A percentile compares a stretch with the other conserved stretches of the same genome.
Conservation (phyloP, 2,113 vertebrate genomes). For the Malaclemys terrapin region DNA sequence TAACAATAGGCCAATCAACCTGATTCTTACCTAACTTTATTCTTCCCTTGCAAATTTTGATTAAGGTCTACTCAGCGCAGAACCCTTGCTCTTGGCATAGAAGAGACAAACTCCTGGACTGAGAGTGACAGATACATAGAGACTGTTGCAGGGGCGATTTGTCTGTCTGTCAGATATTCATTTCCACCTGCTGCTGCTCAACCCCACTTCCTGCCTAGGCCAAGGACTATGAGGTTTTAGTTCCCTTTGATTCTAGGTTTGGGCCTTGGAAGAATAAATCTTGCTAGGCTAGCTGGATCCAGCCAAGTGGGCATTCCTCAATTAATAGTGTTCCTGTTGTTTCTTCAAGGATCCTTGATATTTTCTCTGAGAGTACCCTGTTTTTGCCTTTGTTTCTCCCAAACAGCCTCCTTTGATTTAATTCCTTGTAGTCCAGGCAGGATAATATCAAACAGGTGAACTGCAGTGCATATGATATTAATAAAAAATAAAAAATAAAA, state of each 20-base stretch:
- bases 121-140: neutral
- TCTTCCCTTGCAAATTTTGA: neutral
- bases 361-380: neutral
- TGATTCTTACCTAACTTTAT: neutral
- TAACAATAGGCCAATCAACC: neutral
- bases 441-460: neutral
- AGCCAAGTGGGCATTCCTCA: neutral
- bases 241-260: neutral
- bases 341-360: neutral
- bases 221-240: neutral
- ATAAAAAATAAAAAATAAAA: neutral
- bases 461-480: neutral
- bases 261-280: neutral
- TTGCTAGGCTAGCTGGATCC: neutral
- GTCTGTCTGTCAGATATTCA: neutral
- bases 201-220: neutral
- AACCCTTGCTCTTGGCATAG: neutral
- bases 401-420: neutral
- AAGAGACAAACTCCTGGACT: neutral
- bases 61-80: accelerated
- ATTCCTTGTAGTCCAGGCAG: neutral
- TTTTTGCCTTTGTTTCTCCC: conserved; percentile 18
- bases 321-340: neutral
- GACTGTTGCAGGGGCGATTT: too few relatives aligned
- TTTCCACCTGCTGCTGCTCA: neutral